Conservation (phyloP, 2,888 invertebrate genomes). For the Trachelus tabidus region DNA sequence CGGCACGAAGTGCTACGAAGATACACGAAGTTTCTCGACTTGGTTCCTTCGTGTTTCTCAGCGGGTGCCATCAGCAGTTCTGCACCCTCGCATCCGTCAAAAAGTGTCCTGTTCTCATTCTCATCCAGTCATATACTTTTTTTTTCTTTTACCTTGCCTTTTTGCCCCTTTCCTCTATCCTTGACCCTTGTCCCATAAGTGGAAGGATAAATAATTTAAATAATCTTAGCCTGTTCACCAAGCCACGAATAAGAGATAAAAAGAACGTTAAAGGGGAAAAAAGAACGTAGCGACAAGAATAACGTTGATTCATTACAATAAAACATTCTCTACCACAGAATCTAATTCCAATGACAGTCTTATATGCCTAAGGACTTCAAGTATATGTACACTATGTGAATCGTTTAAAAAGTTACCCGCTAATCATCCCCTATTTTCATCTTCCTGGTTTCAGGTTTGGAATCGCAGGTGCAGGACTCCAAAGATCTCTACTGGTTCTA, state of each 20-base stretch:
- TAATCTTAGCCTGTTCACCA: neutral
- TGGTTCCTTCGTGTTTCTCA: conserved; percentile 50
- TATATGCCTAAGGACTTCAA: too few relatives aligned
- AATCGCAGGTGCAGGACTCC: conserved; percentile 59
- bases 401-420: too few relatives aligned
- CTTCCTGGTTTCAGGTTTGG: conserved; percentile 52
- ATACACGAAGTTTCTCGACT: conserved; percentile 18
- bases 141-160: neutral
- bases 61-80: conserved; percentile 63
- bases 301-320: too few relatives aligned
- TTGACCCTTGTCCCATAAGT: neutral
- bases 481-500: conserved; percentile 61
- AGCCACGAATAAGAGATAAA: neutral
- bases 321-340: too few relatives aligned
- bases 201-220: conserved; percentile 10
- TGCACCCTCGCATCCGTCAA: conserved; percentile 62
- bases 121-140: neutral
- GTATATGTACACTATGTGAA: too few relatives aligned
- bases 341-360: too few relatives aligned
- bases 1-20: conserved; percentile 20
- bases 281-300: too few relatives aligned
- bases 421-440: conserved; percentile 13
- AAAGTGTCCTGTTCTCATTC: conserved; percentile 13
- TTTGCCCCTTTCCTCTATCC: too few relatives aligned
- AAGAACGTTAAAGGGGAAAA: neutral